These are phyloP conservation scores for Drosophila multiciliata DNA, from an alignment of 2,888 invertebrate genomes.

Conservation along the genomic window DNA sequence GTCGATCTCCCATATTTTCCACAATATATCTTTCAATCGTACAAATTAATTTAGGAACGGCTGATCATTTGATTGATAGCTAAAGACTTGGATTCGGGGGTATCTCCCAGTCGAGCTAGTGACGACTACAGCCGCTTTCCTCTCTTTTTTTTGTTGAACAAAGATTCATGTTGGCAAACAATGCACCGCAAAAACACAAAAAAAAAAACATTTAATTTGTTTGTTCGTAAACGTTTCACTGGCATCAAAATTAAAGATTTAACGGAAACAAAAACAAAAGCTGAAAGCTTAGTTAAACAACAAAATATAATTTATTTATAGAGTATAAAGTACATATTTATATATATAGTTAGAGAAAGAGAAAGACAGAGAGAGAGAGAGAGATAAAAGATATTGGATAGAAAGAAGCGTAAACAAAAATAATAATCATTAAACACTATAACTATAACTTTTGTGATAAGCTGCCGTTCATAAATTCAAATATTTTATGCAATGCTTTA, in stretches of 20 bases:
- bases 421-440: background rate
- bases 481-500: background rate
- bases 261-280: background rate
- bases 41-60: background rate
- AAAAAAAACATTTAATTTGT: background rate
- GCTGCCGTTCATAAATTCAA: background rate
- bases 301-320: background rate
- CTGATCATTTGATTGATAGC: background rate
- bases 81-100: background rate
- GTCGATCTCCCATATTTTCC: background rate
- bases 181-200: background rate
- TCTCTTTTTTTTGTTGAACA: background rate
- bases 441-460: background rate
- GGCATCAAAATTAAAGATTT: background rate
- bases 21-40: background rate
- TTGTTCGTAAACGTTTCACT: background rate
- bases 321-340: background rate
- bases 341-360: too few species aligned
- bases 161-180: background rate
- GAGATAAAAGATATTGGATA: background rate
- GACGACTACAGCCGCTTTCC: background rate
- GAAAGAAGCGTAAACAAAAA: background rate
- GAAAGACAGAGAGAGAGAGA: background rate
- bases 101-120: background rate
- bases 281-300: background rate